Evolutionary conservation across 2,888 invertebrate species (phyloP).

Genomic region (Cylindroiulus punctatus): DNA sequence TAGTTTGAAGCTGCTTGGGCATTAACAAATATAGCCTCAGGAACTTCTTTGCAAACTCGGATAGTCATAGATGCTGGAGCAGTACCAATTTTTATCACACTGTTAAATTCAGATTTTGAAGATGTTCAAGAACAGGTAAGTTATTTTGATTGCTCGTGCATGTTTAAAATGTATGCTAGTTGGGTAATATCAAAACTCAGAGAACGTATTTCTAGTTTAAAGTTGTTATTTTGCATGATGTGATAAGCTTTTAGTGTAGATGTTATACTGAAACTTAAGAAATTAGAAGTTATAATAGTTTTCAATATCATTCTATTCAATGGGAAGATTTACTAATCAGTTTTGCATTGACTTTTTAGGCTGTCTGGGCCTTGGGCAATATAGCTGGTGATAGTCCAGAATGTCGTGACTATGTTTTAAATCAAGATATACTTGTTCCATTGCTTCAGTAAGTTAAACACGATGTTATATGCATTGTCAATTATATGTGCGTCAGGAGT

Average conservation of each 20-base stretch:
- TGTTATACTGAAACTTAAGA: no score
- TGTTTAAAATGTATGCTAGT: not conserved
- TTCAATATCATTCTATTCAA: no score
- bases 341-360: slow-evolving; percentile 72
- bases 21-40: slow-evolving; percentile 94
- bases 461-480: not conserved
- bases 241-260: no score
- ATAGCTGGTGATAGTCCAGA: slow-evolving; percentile 75
- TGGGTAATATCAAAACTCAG: no score
- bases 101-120: slow-evolving; percentile 91
- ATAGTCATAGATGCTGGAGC: slow-evolving; percentile 82
- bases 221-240: no score
- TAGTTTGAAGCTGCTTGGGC: slow-evolving; percentile 98
- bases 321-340: no score
- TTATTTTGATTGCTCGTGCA: not conserved
- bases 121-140: slow-evolving; percentile 88
- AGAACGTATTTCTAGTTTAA: no score
- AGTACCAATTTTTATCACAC: slow-evolving; percentile 76
- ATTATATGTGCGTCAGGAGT: slow-evolving; percentile 71
- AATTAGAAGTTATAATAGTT: no score
- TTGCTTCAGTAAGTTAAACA: slow-evolving; percentile 71
- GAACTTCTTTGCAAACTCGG: slow-evolving; percentile 91
- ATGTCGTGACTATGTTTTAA: slow-evolving; percentile 93
- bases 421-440: slow-evolving; percentile 92
- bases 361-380: slow-evolving; percentile 96